Conservation (phyloP, 2,113 vertebrate genomes). For the Aviceda subcristata region DNA sequence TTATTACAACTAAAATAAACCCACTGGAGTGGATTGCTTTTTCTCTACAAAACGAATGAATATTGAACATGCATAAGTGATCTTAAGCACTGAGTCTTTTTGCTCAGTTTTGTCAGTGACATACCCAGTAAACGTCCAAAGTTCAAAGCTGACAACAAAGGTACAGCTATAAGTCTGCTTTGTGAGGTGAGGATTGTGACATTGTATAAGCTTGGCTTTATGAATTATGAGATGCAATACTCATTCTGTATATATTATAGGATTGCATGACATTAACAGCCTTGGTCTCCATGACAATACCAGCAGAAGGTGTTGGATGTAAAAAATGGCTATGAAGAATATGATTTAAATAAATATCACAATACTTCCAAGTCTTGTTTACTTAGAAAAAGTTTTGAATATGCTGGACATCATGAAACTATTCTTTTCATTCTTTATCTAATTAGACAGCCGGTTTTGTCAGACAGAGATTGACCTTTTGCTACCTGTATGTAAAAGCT, state of each 20-base stretch:
- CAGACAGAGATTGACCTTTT: background rate
- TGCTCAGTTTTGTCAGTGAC: background rate
- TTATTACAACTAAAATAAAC: slow-evolving; percentile 14
- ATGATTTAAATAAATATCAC: background rate
- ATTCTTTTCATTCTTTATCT: background rate
- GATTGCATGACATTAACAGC: background rate
- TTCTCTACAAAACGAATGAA: background rate
- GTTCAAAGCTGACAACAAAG: background rate
- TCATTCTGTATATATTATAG: slow-evolving; percentile 8
- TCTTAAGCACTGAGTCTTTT: background rate
- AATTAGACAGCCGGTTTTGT: background rate
- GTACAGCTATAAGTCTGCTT: background rate
- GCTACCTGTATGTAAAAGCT: background rate
- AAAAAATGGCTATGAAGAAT: background rate
- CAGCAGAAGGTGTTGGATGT: background rate
- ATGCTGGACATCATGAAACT: background rate
- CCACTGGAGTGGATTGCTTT: background rate
- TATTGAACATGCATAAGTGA: slow-evolving; percentile 6
- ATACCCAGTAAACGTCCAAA: background rate
- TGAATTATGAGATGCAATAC: background rate
- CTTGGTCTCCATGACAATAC: slow-evolving; percentile 49
- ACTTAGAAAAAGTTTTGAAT: background rate
- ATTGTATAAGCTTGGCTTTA: background rate
- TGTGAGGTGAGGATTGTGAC: background rate
- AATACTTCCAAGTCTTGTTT: background rate